Percentiles rank a stretch among this genome's conserved stretches.
phyloP scores from a whole-genome alignment of 1,140 invertebrate species.

The Trissolcus basalis region DNA sequence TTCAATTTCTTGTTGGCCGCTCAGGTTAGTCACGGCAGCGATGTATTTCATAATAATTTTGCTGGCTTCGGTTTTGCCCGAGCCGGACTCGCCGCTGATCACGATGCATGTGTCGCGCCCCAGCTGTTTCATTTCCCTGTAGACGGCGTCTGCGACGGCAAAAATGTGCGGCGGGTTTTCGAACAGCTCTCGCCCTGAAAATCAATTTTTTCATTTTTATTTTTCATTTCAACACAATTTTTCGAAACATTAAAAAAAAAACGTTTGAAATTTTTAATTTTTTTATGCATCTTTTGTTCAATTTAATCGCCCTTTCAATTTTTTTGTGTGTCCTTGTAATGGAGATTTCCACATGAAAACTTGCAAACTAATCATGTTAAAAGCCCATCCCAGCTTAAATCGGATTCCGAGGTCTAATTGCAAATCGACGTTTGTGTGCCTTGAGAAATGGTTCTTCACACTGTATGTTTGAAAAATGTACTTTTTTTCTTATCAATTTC shows the following conservation, averaged over 20 bases:
- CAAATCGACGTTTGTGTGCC: conserved; percentile 22
- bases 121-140: conserved; percentile 91
- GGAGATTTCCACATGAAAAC: conserved; percentile 46
- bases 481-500: not conserved
- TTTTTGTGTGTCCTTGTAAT: conserved; percentile 6
- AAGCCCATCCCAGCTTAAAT: conserved; percentile 41
- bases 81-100: conserved; percentile 96
- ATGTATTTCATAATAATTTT: conserved; percentile 99
- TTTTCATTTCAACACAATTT: not conserved
- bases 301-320: no score
- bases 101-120: conserved; percentile 96
- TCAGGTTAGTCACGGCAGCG: conserved; percentile 95
- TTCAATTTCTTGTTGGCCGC: conserved; percentile 95
- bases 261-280: no score
- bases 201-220: conserved; percentile 2
- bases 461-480: not conserved
- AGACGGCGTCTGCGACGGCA: conserved; percentile 95
- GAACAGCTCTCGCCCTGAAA: conserved; percentile 89
- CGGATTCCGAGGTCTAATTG: conserved; percentile 35
- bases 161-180: conserved; percentile 97
- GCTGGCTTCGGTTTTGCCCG: conserved; percentile 98
- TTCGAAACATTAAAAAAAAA: no score
- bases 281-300: not conserved
- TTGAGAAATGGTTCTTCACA: conserved; percentile 4
- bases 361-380: conserved; percentile 45